A percentile compares a stretch with the other conserved stretches of the same genome.
Conservation (phyloP, 2,797 vertebrate genomes). For the Micrastur ruficollis region DNA sequence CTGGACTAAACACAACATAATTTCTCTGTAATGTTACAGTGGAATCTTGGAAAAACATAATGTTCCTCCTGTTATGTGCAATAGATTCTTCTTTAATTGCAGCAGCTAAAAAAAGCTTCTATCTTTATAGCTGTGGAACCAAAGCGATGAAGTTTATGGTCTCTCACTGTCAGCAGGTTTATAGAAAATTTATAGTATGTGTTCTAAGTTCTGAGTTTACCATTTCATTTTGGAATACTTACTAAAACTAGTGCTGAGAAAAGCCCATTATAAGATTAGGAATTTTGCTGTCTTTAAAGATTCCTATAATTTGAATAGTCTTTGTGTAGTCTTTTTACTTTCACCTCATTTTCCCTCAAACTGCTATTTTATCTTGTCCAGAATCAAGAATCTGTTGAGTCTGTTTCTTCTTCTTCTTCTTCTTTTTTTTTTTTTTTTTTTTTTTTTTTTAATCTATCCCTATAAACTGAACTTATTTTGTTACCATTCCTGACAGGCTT, state of each 20-base stretch:
- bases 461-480: background rate
- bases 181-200: constrained; percentile 39
- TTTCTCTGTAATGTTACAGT: constrained; percentile 62
- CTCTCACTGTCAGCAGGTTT: constrained; percentile 54
- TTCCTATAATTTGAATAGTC: background rate
- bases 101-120: constrained; percentile 62
- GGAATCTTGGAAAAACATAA: constrained; percentile 69
- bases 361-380: background rate
- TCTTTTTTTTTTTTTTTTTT: background rate
- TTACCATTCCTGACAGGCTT: background rate
- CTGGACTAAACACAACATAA: constrained; percentile 42
- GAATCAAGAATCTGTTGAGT: background rate
- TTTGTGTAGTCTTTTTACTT: background rate
- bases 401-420: background rate
- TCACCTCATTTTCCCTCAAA: background rate
- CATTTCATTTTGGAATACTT: constrained; percentile 13
- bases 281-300: background rate
- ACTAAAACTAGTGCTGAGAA: background rate
- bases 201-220: constrained; percentile 15
- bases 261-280: background rate
- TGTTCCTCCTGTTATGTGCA: constrained; percentile 62
- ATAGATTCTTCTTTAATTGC: constrained; percentile 67
- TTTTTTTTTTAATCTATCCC: too few relatives aligned
- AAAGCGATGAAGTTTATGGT: constrained; percentile 45
- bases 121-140: constrained; percentile 61